A percentile compares a stretch with the other conserved stretches of the same genome.
Evolutionary conservation across 2,797 vertebrate species (phyloP).

Genomic region (Pristis pectinata): DNA sequence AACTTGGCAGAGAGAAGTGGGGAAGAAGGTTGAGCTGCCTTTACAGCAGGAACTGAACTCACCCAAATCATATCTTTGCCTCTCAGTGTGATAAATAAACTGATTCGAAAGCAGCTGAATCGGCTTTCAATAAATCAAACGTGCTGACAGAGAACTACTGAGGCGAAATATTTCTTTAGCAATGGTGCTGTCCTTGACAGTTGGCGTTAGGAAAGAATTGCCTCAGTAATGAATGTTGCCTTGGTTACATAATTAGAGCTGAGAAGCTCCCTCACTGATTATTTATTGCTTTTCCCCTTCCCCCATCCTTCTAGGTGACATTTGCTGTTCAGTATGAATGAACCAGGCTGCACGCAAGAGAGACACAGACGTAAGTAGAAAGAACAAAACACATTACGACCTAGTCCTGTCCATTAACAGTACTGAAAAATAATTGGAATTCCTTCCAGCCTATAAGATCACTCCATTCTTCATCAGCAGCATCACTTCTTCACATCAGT

Average conservation of each 20-base stretch:
- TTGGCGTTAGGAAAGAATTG: background rate
- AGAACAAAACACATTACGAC: background rate
- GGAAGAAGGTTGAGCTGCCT: background rate
- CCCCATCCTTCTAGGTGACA: conserved; percentile 41
- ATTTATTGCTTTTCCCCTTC: conserved; percentile 18
- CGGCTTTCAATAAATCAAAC: background rate
- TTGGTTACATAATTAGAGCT: background rate
- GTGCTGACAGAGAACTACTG: background rate
- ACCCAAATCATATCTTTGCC: background rate
- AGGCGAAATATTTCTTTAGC: background rate
- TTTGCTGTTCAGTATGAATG: conserved; percentile 46
- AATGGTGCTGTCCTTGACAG: background rate
- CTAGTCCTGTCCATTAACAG: background rate
- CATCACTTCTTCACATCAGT: too few species aligned
- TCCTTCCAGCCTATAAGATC: background rate
- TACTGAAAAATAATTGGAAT: background rate
- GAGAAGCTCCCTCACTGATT: background rate
- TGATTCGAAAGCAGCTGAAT: background rate
- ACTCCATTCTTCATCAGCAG: background rate
- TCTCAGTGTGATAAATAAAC: background rate
- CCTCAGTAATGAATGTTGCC: background rate
- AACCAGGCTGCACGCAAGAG: conserved; percentile 40
- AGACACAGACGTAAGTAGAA: conserved; percentile 46
- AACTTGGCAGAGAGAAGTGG: background rate
- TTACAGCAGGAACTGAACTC: background rate